These are phyloP conservation scores for Sebastes flavidus DNA, from an alignment of 2,797 vertebrate species.

Conservation along the genomic window DNA sequence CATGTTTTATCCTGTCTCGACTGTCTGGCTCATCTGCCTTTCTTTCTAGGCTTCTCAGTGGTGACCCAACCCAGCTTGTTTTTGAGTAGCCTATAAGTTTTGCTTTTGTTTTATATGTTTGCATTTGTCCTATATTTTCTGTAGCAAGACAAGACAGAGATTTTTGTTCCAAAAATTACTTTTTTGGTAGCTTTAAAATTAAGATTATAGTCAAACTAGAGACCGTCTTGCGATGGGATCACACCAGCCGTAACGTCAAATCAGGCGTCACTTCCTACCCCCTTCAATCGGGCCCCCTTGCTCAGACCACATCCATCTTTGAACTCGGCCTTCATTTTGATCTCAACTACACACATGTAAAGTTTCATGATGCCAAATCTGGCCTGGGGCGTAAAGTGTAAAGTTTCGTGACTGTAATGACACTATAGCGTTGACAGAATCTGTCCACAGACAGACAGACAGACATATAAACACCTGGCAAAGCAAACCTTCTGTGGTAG, in stretches of 20 bases:
- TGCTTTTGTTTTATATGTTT: not conserved
- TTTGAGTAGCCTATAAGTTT: not conserved
- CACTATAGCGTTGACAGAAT: not conserved
- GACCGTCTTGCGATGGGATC: not conserved
- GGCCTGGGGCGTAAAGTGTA: not conserved
- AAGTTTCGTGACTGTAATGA: not conserved
- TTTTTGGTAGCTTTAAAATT: not conserved
- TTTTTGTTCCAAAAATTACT: not conserved
- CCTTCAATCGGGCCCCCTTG: no score
- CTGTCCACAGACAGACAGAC: not conserved
- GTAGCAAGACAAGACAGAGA: not conserved
- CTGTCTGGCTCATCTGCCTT: slow-evolving; percentile 14
- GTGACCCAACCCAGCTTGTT: not conserved
- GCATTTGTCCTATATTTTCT: not conserved
- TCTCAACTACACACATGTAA: no score
- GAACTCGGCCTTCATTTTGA: no score
- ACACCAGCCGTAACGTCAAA: not conserved
- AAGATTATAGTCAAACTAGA: not conserved
- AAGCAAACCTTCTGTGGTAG: not conserved
- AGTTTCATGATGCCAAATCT: no score
- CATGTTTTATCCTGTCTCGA: slow-evolving; percentile 34
- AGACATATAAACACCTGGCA: not conserved
- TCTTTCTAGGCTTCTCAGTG: slow-evolving; percentile 2
- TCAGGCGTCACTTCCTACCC: no score
- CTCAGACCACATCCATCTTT: no score